Conservation (phyloP, 2,113 vertebrate genomes). For the Excalfactoria chinensis region DNA sequence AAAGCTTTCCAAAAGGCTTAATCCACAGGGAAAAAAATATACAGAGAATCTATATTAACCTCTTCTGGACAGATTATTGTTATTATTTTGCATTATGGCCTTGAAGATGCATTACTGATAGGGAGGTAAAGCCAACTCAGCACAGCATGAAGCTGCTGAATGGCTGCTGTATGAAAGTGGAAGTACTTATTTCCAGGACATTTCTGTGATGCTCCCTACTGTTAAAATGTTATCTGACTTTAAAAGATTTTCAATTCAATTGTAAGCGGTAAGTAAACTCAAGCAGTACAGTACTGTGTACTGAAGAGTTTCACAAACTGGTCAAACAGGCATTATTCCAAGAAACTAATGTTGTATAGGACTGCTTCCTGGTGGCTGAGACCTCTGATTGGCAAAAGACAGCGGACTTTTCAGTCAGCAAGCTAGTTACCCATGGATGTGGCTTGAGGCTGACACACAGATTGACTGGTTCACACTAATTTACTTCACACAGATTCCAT, state of each 20-base stretch:
- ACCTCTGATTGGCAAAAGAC: constrained; percentile 70
- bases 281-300: not conserved
- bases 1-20: constrained; percentile 47
- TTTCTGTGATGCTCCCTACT: constrained; percentile 57
- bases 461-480: constrained; percentile 89
- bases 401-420: constrained; percentile 74
- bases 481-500: constrained; percentile 88
- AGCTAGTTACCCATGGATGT: constrained; percentile 81
- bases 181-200: constrained; percentile 54
- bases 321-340: constrained; percentile 60
- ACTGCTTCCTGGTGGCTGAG: constrained; percentile 66
- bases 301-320: constrained; percentile 39
- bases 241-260: constrained; percentile 56
- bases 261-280: constrained; percentile 61
- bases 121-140: constrained; percentile 46
- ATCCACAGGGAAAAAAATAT: constrained; percentile 32
- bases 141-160: constrained; percentile 41
- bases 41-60: constrained; percentile 52
- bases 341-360: constrained; percentile 53
- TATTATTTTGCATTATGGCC: constrained; percentile 68
- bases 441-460: constrained; percentile 82
- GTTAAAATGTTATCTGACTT: constrained; percentile 66
- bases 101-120: constrained; percentile 54
- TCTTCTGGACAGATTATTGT: constrained; percentile 58
- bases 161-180: constrained; percentile 36